Percentiles rank a stretch among this genome's conserved stretches.
Evolutionary conservation across 1,140 invertebrate species (phyloP).

Genomic region (Neelides sp.): DNA sequence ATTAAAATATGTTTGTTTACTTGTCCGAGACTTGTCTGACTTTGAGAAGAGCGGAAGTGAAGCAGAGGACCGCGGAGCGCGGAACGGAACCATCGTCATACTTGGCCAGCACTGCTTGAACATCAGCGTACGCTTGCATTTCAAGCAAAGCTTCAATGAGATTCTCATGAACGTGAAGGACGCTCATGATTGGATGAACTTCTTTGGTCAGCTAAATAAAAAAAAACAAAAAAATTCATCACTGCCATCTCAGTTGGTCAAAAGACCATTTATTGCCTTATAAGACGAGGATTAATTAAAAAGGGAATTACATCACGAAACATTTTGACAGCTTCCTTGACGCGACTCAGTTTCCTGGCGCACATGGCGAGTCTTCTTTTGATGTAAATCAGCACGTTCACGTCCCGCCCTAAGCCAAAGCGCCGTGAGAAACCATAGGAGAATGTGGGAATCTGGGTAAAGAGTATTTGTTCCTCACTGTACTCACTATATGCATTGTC

Average conservation of each 20-base stretch:
- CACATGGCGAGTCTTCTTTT: constrained; percentile 92
- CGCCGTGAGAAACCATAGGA: too few species aligned
- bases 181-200: constrained; percentile 89
- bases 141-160: constrained; percentile 88
- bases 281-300: background rate
- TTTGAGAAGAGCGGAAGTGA: constrained; percentile 88
- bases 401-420: constrained; percentile 54
- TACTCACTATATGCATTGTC: constrained; percentile 65
- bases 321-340: constrained; percentile 93
- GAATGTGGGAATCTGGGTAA: too few species aligned
- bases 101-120: constrained; percentile 87
- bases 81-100: constrained; percentile 93
- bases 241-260: too few species aligned
- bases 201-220: constrained; percentile 73
- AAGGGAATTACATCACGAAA: constrained; percentile 64
- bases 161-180: constrained; percentile 94
- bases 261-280: constrained; percentile 2
- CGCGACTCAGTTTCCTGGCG: constrained; percentile 77
- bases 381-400: constrained; percentile 90
- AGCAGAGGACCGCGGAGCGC: constrained; percentile 94
- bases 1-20: constrained; percentile 38
- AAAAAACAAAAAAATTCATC: constrained; percentile 16
- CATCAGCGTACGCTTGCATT: constrained; percentile 93
- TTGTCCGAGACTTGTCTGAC: constrained; percentile 85
- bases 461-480: too few species aligned